Evolutionary conservation across 2,888 invertebrate species (phyloP), one percentile per base, ranked within the genome.

Genomic region (Tribolium freemani): DNA sequence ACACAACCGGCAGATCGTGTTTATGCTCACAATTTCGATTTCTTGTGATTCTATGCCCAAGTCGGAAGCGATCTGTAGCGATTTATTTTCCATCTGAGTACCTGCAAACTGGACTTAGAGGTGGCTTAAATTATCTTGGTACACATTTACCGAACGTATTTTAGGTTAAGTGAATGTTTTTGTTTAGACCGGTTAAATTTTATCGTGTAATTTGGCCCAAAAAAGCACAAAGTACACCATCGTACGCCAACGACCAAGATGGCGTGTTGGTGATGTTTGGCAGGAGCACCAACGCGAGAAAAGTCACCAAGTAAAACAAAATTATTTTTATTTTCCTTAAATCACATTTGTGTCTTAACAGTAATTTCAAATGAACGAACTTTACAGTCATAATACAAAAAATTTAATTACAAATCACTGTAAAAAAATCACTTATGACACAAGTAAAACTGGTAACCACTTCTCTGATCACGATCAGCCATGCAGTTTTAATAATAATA

Each of bases 341-440:
- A 83, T 84, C 84, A 84, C 84, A 84, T 83, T 81, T 82, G 78
- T 79, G 81, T 81, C 81, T 81, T 81, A 83, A 84, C 80, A 83
- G 75, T 76, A 78, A 78, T 67, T 71, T 78, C 75, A 82, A 82
- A 82, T 80, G 74, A 81, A 79, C 80, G 81, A 82, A 81, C 82
- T 82, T 84, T 82, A 82, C 80, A 81, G 77, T 79, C 79, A 80
- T 78, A 78, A 78, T 80, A 78, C 78, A 79, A 79, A 56, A 66
- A 76, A 73, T 71, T 63, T 72, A 70, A 75, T 69, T 69, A 74
- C 31, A 31, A 69, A 75, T 75, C 76, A 75, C 73, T 73, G 75
- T 73, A 79, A 75, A 78, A 78, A 76, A 75, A 73, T 71, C 57
- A 61, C 72, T 71, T 76, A 80, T 78, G 77, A 78, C 76, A 78